A percentile compares a stretch with the other conserved stretches of the same genome.
Conservation (phyloP, 2,113 vertebrate species). For the Psephotus haematonotus region DNA sequence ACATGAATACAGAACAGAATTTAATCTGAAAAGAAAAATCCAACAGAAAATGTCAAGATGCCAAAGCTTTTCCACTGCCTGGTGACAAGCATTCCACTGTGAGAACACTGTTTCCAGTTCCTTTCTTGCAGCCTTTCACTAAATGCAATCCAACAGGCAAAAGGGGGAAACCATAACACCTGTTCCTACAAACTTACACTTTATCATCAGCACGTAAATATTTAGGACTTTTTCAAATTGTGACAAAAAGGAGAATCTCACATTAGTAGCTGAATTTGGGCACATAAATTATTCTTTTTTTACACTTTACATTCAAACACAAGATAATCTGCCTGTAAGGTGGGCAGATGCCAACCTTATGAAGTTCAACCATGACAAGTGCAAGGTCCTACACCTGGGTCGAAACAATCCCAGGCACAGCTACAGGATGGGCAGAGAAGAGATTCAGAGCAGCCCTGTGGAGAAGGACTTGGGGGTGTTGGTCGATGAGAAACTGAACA, state of each 20-base stretch:
- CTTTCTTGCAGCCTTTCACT: neutral
- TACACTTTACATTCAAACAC: neutral
- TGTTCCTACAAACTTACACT: neutral
- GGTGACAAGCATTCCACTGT: neutral
- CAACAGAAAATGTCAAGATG: neutral
- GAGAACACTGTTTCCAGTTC: neutral
- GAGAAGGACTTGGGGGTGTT: no score
- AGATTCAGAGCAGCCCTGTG: no score
- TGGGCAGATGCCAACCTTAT: neutral
- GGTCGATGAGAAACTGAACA: no score
- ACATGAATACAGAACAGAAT: neutral
- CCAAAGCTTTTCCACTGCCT: neutral
- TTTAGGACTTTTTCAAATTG: neutral
- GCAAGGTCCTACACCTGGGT: neutral
- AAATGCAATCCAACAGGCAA: accelerated
- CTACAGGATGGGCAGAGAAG: no score
- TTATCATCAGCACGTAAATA: neutral
- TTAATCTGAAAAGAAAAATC: neutral
- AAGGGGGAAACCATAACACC: neutral
- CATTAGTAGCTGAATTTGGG: accelerated
- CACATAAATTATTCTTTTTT: neutral
- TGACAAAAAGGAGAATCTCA: neutral
- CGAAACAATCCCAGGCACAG: no score
- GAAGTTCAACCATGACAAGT: neutral
- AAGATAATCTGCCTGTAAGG: neutral